Evolutionary conservation across 2,888 invertebrate species (phyloP).

Genomic region (Pantelozetes paolii): DNA sequence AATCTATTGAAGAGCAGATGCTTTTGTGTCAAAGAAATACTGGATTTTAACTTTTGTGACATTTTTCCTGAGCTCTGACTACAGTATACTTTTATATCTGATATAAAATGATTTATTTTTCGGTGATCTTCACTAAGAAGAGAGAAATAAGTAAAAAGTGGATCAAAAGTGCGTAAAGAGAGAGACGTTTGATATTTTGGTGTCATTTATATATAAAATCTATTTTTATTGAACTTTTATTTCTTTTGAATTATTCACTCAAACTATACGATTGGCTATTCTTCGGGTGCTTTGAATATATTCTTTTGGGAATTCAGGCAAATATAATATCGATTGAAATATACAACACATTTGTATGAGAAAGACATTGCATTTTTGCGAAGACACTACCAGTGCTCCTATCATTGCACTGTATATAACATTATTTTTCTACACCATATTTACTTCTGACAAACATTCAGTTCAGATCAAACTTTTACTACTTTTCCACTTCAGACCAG

Average conservation of each 20-base stretch:
- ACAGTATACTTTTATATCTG: neutral
- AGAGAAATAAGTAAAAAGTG: neutral
- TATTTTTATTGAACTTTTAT: neutral
- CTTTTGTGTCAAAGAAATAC: neutral
- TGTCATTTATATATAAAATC: neutral
- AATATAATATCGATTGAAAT: neutral
- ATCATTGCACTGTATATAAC: no score
- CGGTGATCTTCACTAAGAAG: neutral
- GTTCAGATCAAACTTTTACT: neutral
- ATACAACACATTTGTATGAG: neutral
- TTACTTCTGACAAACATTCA: neutral
- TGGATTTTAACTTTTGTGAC: neutral
- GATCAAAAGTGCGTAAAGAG: no score
- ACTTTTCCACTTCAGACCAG: neutral
- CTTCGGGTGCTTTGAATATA: neutral
- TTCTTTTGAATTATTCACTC: slow-evolving; percentile 6
- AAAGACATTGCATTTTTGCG: neutral
- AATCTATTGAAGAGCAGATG: slow-evolving; percentile 1
- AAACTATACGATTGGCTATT: neutral
- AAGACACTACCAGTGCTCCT: neutral
- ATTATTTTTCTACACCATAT: neutral
- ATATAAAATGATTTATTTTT: neutral
- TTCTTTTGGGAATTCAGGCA: neutral
- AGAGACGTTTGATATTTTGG: neutral
- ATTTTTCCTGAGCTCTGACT: neutral